Evolutionary conservation across 2,797 vertebrate species (phyloP), one percentile per base, ranked within the genome.

Genomic region (Glossophaga mutica): DNA sequence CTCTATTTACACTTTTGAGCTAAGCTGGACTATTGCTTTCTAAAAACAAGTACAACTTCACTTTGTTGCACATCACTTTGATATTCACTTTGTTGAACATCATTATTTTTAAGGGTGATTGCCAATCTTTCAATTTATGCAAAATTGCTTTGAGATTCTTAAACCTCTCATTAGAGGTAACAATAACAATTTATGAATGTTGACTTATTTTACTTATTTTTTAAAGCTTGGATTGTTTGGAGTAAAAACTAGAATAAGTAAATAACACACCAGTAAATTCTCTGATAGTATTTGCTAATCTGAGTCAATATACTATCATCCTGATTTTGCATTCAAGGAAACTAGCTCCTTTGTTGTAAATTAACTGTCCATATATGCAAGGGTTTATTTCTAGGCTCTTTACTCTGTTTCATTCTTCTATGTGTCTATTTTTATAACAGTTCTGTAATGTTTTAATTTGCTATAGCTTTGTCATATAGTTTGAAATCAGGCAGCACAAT

Each of bases 291-390:
- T 67, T 85, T 87, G 52, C 77, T 87, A 71, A 70, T 59, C 42
- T 85, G 50, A 90, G 29, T 82, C 76, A 79, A 81, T 55, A 29
- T 74, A 29, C 22, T 37, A 87, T 92, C 52, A 96, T 70, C 59
- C 46, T 97, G 39, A 95, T 91, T 97, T 96, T 89, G 6, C 76
- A 84, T 46, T 87, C 32, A 71, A 82, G 81, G 46, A 92, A 95
- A 83, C 9, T 84, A 48, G 32, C 59, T 84, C 21, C 42, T 67
- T 67, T 67, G 12, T 48, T 24, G 5, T 84, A 65, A 83, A 65
- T 46, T 65, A 84, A 67, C 15, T 67, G 81, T 34, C 32, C 21
- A 48, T 26, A n/a, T 65, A 55, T 55, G 12, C 48, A 67, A 48
- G 81, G 32, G 32, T 67, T 83, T 83, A 48, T 34, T 48, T 84